Conservation (phyloP, 2,888 invertebrate genomes). For the Papilio elwesi region DNA sequence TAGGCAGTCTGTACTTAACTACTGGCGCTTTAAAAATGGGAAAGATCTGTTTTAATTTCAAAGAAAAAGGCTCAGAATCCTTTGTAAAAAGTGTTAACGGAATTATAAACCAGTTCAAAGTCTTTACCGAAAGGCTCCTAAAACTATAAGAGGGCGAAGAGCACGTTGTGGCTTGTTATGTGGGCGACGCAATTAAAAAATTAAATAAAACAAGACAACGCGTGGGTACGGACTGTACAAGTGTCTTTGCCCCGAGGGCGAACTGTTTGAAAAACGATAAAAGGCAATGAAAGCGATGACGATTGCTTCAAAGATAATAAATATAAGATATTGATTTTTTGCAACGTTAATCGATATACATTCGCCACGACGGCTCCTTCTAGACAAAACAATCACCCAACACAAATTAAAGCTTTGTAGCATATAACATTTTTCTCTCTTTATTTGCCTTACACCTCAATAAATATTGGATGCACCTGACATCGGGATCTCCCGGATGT, state of each 20-base stretch:
- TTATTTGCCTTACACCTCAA: too few relatives aligned
- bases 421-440: too few relatives aligned
- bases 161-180: conserved; percentile 48
- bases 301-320: background rate
- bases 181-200: conserved; percentile 77
- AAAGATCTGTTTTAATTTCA: too few relatives aligned
- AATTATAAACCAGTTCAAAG: conserved; percentile 30
- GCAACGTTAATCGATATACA: background rate
- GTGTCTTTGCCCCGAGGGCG: conserved; percentile 47
- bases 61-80: too few relatives aligned
- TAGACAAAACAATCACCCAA: too few relatives aligned
- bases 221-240: conserved; percentile 60
- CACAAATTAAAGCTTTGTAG: too few relatives aligned
- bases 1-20: too few relatives aligned
- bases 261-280: conserved; percentile 39
- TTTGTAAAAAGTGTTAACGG: background rate
- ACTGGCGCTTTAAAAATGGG: too few relatives aligned
- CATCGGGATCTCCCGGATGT: too few relatives aligned
- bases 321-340: background rate
- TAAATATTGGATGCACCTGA: too few relatives aligned
- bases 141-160: conserved; percentile 26
- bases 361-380: too few relatives aligned
- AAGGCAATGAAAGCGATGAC: conserved; percentile 15
- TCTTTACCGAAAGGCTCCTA: conserved; percentile 18
- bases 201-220: conserved; percentile 67